Evolutionary conservation across 1,140 invertebrate genomes (phyloP), one percentile per base, ranked within the genome.

Genomic region (Anastatus disparis): DNA sequence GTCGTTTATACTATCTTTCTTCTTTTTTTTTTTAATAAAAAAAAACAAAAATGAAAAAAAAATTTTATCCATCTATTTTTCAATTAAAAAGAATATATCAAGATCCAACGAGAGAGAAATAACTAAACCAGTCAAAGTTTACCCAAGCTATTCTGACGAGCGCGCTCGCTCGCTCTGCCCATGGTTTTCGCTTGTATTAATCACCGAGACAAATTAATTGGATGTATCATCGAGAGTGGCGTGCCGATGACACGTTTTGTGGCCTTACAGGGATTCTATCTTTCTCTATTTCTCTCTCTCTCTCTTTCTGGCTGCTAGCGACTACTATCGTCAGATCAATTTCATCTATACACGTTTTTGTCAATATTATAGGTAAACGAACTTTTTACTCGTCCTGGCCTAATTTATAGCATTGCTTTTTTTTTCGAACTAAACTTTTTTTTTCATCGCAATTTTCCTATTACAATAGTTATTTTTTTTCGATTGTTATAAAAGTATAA

Each of bases 191-290:
- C 9, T n/a, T 44, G 40, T 58, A 78, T 79, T 80, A 79, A 80
- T 79, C 74, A 77, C 72, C 70, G 71, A 74, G 72, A 70, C 59
- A 73, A 79, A 80, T 80, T 80, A 79, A 79, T 80, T 79, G 77
- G 71, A 79, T 78, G 77, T 78, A 74, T 77, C 59, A 64, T 67
- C 61, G 50, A 50, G 53, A 70, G 40, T 74, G 62, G 75, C 78
- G 74, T 80, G 78, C 64, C 76, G 66, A 76, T 79, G 76, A 79
- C 77, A 80, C 75, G 69, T 78, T 73, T 52, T 71, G 73, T 65
- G 61, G 62, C 59, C 48, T 40, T 55, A 17, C 65, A 63, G 65
- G n/a, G 64, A 62, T 69, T 63, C 38, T n/a, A n/a, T n/a, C n/a
- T n/a, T n/a, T n/a, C n/a, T n/a, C n/a, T n/a, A n/a, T n/a, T n/a